phyloP scores from a whole-genome alignment of 2,113 vertebrate genomes.

The Boulengerochromis microlepis region DNA sequence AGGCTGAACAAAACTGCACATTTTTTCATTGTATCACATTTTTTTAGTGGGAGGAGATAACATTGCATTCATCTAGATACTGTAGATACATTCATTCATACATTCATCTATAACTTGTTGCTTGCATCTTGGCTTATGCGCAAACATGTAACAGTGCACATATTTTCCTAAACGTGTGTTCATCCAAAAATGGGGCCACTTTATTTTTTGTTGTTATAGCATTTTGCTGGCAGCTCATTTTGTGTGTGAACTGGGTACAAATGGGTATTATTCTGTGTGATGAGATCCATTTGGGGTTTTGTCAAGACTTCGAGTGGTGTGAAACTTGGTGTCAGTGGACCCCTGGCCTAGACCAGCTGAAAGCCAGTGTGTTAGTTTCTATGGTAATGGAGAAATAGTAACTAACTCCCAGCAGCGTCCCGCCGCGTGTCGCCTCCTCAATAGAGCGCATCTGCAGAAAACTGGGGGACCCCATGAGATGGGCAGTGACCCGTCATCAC shows the following conservation, averaged over 20 bases:
- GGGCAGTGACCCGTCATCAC: slow-evolving; percentile 96
- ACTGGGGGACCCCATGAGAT: slow-evolving; percentile 86
- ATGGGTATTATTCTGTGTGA: slow-evolving; percentile 88
- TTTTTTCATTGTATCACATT: neutral
- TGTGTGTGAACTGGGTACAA: slow-evolving; percentile 84
- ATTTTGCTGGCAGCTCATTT: slow-evolving; percentile 79
- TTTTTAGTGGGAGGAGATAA: neutral
- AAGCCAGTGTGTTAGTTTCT: slow-evolving; percentile 92
- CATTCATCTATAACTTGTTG: neutral
- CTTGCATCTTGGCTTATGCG: neutral
- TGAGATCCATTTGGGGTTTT: slow-evolving; percentile 84
- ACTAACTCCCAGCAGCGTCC: slow-evolving; percentile 88
- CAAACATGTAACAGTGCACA: neutral
- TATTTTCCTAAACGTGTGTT: slow-evolving; percentile 19
- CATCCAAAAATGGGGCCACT: slow-evolving; percentile 38
- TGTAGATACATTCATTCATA: neutral
- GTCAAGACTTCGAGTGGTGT: slow-evolving; percentile 80
- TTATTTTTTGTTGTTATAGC: slow-evolving; percentile 51
- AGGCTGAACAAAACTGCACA: neutral
- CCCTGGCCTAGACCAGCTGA: slow-evolving; percentile 76
- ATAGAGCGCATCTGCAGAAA: slow-evolving; percentile 98
- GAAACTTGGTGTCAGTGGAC: slow-evolving; percentile 82
- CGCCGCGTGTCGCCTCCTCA: slow-evolving; percentile 91
- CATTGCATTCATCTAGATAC: neutral
- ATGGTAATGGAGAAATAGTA: slow-evolving; percentile 91